Conservation (phyloP, 2,797 vertebrate genomes). For the Anas flavirostris region DNA sequence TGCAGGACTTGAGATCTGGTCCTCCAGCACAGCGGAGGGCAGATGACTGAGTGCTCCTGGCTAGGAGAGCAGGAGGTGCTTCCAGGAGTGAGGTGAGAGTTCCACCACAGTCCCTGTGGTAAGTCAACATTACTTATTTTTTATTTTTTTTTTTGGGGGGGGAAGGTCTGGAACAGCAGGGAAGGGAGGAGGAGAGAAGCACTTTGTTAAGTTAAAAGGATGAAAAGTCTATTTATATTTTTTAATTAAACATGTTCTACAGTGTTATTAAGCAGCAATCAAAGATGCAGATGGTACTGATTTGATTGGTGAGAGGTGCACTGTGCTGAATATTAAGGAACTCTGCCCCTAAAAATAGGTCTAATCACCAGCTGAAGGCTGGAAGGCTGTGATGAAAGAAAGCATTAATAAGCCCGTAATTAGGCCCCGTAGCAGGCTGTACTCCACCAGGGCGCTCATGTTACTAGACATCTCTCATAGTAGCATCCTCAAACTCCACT, state of each 20-base stretch:
- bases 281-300: constrained; percentile 78
- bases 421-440: constrained; percentile 51
- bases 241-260: constrained; percentile 80
- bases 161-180: too few species aligned
- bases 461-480: not conserved
- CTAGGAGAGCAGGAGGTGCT: not conserved
- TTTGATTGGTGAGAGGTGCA: constrained; percentile 78
- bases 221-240: constrained; percentile 81
- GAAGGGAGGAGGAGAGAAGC: constrained; percentile 36
- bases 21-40: not conserved
- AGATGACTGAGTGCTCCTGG: not conserved
- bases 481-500: not conserved
- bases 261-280: constrained; percentile 80
- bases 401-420: constrained; percentile 66
- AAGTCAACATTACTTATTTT: not conserved
- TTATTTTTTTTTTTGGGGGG: not conserved
- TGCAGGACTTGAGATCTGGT: not conserved
- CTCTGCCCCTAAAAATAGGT: constrained; percentile 79
- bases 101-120: not conserved
- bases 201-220: constrained; percentile 62
- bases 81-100: not conserved
- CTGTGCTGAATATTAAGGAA: constrained; percentile 77
- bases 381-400: constrained; percentile 62
- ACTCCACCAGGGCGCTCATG: constrained; percentile 29
- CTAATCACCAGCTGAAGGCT: constrained; percentile 73